Percentiles rank a stretch among this genome's conserved stretches.
Conservation (phyloP, 2,888 invertebrate genomes). For the Aporophyla nigra region DNA sequence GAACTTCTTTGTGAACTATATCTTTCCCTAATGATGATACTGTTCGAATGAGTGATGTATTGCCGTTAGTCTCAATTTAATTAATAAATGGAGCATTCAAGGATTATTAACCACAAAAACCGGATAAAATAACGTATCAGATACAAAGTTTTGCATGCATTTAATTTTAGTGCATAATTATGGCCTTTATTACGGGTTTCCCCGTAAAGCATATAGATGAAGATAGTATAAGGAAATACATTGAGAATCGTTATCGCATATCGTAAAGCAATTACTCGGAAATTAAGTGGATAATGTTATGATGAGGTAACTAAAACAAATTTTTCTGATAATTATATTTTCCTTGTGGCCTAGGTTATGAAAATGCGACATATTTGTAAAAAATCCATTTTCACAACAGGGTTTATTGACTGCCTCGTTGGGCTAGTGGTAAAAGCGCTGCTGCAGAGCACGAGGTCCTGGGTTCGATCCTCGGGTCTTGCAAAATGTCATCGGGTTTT, state of each 20-base stretch:
- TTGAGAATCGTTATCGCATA: background rate
- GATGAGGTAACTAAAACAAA: background rate
- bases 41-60: background rate
- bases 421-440: no score
- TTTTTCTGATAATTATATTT: background rate
- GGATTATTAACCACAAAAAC: background rate
- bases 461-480: no score
- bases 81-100: background rate
- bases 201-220: background rate
- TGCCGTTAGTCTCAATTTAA: background rate
- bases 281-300: background rate
- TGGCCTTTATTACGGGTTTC: background rate
- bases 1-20: background rate
- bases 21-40: background rate
- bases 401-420: no score
- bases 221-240: background rate
- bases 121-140: background rate
- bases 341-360: background rate
- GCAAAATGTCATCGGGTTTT: no score
- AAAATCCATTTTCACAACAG: background rate
- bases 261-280: slow-evolving; percentile 2
- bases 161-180: background rate
- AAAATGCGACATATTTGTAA: background rate
- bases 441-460: no score
- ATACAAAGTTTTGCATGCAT: background rate